phyloP scores from a whole-genome alignment of 1,140 invertebrate species.

The Glossosoma conforme region DNA sequence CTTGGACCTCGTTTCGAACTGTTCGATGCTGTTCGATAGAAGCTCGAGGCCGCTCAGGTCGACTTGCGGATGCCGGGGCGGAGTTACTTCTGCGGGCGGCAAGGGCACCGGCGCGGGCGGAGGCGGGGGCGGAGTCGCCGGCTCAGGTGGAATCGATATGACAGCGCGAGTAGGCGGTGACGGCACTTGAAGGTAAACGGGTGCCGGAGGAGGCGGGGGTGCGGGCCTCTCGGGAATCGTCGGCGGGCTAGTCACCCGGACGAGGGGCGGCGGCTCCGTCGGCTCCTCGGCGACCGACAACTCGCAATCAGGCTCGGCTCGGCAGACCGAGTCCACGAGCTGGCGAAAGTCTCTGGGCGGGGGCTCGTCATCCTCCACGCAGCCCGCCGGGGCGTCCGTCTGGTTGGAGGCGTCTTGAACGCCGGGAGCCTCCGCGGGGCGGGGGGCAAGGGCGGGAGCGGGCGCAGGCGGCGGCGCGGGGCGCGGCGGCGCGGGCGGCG shows the following conservation, averaged over 20 bases:
- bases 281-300: conserved; percentile 8
- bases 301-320: background rate
- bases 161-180: background rate
- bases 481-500: conserved; percentile 33
- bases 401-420: conserved; percentile 78
- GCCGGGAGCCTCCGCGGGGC: conserved; percentile 53
- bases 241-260: background rate
- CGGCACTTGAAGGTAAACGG: no score
- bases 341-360: no score
- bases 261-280: conserved; percentile 3
- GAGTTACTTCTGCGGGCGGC: no score
- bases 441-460: conserved; percentile 56
- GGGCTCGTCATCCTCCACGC: conserved; percentile 54
- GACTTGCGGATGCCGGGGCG: conserved; percentile 44
- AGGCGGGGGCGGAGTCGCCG: no score
- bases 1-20: conserved; percentile 53
- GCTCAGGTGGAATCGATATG: background rate
- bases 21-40: conserved; percentile 74
- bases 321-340: no score
- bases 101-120: no score
- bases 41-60: conserved; percentile 77
- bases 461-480: conserved; percentile 35
- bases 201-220: background rate
- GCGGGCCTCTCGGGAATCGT: background rate
- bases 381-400: conserved; percentile 60